Percentiles rank a stretch among this genome's conserved stretches.
Conservation (phyloP, 2,113 vertebrate genomes). For the Urocitellus parryii region DNA sequence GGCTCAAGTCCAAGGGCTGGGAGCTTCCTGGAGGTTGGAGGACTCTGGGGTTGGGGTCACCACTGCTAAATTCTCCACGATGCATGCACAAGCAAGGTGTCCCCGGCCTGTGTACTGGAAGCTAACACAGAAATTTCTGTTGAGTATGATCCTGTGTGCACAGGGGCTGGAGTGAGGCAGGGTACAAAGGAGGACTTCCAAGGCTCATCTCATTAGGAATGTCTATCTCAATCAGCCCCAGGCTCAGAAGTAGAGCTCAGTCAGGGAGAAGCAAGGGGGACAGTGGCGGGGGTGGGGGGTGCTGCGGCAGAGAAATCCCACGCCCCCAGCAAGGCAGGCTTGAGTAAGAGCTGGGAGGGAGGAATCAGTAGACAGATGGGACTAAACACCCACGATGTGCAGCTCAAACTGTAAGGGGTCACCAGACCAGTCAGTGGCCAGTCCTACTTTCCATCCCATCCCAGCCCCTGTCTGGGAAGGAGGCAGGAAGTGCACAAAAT, state of each 20-base stretch:
- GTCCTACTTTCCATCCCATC: too few relatives aligned
- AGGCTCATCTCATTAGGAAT: neutral
- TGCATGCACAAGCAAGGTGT: accelerated
- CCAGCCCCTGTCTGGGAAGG: too few relatives aligned
- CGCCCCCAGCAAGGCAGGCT: neutral
- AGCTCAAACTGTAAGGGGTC: neutral
- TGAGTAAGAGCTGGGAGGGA: neutral
- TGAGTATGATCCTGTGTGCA: too few relatives aligned
- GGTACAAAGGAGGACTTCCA: neutral
- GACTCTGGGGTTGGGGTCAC: neutral
- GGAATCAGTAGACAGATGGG: neutral
- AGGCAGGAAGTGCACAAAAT: too few relatives aligned
- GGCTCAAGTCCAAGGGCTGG: neutral
- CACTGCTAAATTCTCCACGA: neutral
- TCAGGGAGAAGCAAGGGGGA: neutral
- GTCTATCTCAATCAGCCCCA: neutral
- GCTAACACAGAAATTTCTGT: neutral
- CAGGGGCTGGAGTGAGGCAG: neutral
- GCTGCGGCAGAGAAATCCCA: neutral
- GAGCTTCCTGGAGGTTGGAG: neutral
- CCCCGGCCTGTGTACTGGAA: neutral
- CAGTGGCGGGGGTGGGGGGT: too few relatives aligned
- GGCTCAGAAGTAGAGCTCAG: neutral
- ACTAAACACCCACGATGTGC: neutral
- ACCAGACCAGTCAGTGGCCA: too few relatives aligned